Conservation (phyloP, 2,888 invertebrate genomes). For the Sinotaia quadrata region DNA sequence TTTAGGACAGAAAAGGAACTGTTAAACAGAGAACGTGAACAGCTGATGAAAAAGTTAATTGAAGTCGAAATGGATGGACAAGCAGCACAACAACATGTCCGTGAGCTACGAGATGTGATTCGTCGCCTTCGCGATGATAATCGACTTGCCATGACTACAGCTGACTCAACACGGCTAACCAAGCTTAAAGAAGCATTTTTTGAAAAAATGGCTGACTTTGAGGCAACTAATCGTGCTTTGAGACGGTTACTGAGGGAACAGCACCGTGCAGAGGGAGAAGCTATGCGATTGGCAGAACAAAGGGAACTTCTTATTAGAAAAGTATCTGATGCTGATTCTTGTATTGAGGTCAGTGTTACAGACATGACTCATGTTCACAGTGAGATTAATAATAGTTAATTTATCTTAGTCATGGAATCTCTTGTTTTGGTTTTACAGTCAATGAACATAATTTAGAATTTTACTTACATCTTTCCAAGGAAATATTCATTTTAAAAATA, state of each 20-base stretch:
- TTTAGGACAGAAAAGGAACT: conserved; percentile 57
- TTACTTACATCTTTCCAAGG: too few relatives aligned
- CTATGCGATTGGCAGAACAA: conserved; percentile 63
- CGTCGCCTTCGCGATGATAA: conserved; percentile 64
- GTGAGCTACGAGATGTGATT: conserved; percentile 61
- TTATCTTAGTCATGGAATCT: background rate
- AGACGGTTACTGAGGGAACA: conserved; percentile 65
- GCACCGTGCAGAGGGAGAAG: conserved; percentile 63
- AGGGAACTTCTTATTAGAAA: conserved; percentile 65
- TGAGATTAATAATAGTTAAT: background rate
- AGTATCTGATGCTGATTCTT: conserved; percentile 64
- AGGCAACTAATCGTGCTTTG: conserved; percentile 65
- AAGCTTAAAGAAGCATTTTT: conserved; percentile 66
- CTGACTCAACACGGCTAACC: conserved; percentile 54
- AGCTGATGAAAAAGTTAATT: conserved; percentile 70
- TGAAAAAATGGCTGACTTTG: conserved; percentile 67
- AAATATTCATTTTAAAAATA: too few relatives aligned
- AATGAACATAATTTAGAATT: too few relatives aligned
- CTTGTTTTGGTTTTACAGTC: background rate
- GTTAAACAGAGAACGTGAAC: conserved; percentile 58
- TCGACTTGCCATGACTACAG: conserved; percentile 44
- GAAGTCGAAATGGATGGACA: conserved; percentile 72
- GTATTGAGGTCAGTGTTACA: conserved; percentile 57
- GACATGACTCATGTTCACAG: background rate
- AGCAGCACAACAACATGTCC: conserved; percentile 64